A percentile compares a stretch with the other conserved stretches of the same genome.
These are phyloP conservation scores for Allolobophora icterica DNA, from an alignment of 2,888 invertebrate species.

Conservation along the genomic window DNA sequence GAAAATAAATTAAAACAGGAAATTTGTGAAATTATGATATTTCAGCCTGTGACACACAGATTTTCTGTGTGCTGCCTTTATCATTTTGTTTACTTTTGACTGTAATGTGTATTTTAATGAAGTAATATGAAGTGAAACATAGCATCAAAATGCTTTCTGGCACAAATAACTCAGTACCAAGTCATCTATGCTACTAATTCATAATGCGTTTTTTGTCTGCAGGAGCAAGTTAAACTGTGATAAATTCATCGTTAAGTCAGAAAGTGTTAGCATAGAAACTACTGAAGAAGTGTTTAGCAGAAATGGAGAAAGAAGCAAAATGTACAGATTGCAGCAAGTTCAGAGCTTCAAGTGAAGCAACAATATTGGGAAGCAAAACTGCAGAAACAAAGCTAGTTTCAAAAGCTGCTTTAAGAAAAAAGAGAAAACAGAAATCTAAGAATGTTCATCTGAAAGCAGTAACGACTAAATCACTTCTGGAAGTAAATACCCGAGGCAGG, in stretches of 20 bases:
- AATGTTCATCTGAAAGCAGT: background rate
- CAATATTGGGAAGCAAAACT: background rate
- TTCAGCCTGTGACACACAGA: too few relatives aligned
- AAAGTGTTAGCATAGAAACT: background rate
- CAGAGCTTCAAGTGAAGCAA: background rate
- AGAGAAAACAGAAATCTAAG: background rate
- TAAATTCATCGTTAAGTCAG: background rate
- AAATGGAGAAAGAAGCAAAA: background rate
- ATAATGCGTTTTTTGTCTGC: background rate
- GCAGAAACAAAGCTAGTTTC: background rate
- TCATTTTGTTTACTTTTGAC: too few relatives aligned
- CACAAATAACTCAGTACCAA: too few relatives aligned
- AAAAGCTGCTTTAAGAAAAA: background rate
- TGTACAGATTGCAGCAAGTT: background rate
- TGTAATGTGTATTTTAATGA: too few relatives aligned
- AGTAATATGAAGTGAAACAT: background rate
- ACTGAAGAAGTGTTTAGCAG: background rate
- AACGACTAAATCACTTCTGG: background rate
- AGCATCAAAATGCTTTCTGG: background rate
- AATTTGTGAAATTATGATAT: too few relatives aligned
- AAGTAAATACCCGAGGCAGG: background rate
- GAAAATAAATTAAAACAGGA: too few relatives aligned
- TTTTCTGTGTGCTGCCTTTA: too few relatives aligned
- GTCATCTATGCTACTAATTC: background rate
- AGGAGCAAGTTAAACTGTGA: background rate